phyloP scores from a whole-genome alignment of 2,113 vertebrate species.

The Thamnophis sirtalis region DNA sequence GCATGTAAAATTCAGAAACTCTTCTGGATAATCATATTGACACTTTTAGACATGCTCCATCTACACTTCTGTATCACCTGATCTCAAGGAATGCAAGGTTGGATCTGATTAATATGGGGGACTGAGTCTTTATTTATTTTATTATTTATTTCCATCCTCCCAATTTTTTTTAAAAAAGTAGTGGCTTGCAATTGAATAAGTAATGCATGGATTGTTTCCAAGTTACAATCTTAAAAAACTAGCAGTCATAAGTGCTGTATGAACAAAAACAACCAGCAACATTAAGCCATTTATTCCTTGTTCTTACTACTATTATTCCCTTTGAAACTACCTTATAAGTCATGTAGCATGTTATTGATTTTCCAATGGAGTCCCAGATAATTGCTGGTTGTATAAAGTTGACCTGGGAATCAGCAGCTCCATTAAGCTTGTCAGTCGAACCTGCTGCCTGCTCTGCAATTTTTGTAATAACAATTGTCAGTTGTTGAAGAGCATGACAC shows the following conservation, averaged over 20 bases:
- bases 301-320: conserved; percentile 7
- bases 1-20: not conserved
- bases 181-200: not conserved
- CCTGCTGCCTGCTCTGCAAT: not conserved
- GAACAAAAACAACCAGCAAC: not conserved
- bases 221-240: not conserved
- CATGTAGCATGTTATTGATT: not conserved
- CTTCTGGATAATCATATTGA: not conserved
- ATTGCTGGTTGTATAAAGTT: not conserved
- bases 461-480: not conserved
- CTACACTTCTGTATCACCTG: not conserved
- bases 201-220: not conserved
- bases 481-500: not conserved
- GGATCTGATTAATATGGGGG: not conserved
- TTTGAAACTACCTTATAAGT: not conserved
- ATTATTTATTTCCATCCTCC: not conserved
- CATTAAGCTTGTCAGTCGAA: not conserved
- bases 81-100: not conserved
- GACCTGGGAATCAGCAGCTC: not conserved
- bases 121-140: not conserved
- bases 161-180: not conserved
- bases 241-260: not conserved
- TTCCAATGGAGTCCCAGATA: not conserved
- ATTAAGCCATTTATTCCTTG: not conserved
- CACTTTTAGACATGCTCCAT: not conserved